Evolutionary conservation across 2,888 invertebrate genomes (phyloP).

Genomic region (Latrodectus hesperus): DNA sequence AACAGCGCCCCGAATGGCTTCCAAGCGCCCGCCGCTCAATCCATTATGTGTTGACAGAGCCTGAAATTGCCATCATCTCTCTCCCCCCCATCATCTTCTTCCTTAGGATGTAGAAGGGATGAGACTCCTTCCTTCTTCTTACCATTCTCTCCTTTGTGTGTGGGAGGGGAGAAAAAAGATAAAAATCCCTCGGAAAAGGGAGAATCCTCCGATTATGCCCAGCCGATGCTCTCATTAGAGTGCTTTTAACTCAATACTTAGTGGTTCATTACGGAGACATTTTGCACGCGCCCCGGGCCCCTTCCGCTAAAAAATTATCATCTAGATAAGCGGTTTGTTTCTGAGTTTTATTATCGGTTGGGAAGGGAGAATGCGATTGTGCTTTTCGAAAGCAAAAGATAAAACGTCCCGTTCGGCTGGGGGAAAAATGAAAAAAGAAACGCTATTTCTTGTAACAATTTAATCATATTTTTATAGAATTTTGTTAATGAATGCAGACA

Average conservation of each 20-base stretch:
- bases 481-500: too few relatives aligned
- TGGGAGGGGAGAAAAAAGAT: slow-evolving; percentile 10
- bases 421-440: background rate
- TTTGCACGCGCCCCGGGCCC: slow-evolving; percentile 24
- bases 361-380: background rate
- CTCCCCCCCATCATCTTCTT: background rate
- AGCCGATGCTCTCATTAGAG: slow-evolving; percentile 33
- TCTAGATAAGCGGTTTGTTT: slow-evolving; percentile 44
- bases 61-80: slow-evolving; percentile 42
- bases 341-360: slow-evolving; percentile 16
- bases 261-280: slow-evolving; percentile 50
- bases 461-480: too few relatives aligned
- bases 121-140: slow-evolving; percentile 9
- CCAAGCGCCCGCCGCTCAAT: slow-evolving; percentile 40
- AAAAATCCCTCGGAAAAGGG: slow-evolving; percentile 6
- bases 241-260: slow-evolving; percentile 55
- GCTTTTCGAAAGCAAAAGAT: background rate
- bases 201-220: slow-evolving; percentile 30
- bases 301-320: slow-evolving; percentile 28
- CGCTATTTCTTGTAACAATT: background rate
- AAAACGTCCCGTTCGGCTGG: background rate
- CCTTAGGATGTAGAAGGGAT: background rate
- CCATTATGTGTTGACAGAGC: slow-evolving; percentile 66
- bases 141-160: slow-evolving; percentile 9
- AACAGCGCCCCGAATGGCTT: slow-evolving; percentile 48